Evolutionary conservation across 2,797 vertebrate species (phyloP).

Genomic region (Anguilla megastoma): DNA sequence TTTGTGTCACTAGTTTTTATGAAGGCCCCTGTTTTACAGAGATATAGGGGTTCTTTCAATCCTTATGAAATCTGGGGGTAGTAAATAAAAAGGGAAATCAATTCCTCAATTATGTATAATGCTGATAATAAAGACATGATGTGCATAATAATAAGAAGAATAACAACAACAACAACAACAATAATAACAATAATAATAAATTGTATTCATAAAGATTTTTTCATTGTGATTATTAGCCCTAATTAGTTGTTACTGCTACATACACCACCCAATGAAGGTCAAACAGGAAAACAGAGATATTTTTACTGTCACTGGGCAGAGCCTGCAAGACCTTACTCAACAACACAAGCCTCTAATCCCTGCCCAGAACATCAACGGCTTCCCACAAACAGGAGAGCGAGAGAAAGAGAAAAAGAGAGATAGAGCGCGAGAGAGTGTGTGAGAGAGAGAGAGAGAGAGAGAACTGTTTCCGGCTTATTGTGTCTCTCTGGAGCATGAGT

Average conservation of each 20-base stretch:
- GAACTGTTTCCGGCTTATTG: constrained; percentile 41
- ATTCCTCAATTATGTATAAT: not conserved
- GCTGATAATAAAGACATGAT: not conserved
- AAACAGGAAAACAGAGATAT: constrained; percentile 37
- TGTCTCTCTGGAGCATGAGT: constrained; percentile 38
- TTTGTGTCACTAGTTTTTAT: not conserved
- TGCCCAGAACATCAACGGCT: constrained; percentile 36
- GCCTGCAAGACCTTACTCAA: constrained; percentile 2
- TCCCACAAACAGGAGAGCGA: constrained; percentile 44
- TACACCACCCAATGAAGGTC: constrained; percentile 15
- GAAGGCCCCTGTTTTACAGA: not conserved
- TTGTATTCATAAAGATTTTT: not conserved
- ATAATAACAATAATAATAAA: not conserved
- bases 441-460: not conserved
- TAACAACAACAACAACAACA: not conserved
- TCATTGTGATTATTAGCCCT: constrained; percentile 38
- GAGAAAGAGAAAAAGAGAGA: not conserved
- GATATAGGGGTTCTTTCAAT: not conserved
- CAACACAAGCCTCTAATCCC: constrained; percentile 21
- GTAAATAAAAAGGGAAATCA: not conserved
- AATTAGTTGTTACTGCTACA: constrained; percentile 32
- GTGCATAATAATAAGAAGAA: not conserved
- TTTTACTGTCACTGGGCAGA: constrained; percentile 36
- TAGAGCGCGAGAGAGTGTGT: not conserved
- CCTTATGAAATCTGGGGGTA: not conserved